A percentile compares a stretch with the other conserved stretches of the same genome.
phyloP scores from a whole-genome alignment of 2,113 vertebrate species.

The Pedetes capensis region DNA sequence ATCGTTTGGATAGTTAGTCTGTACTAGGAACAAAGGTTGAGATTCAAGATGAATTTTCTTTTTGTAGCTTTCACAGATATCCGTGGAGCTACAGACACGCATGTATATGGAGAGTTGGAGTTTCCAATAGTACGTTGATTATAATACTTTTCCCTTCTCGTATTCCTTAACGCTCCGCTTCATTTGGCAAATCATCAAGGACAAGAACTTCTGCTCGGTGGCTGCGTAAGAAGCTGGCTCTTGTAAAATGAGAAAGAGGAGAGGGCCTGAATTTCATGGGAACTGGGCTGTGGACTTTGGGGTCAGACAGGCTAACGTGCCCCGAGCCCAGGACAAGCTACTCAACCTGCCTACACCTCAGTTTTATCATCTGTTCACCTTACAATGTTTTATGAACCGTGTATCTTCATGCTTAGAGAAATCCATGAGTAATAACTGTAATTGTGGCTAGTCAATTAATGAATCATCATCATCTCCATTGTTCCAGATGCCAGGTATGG shows the following conservation, averaged over 20 bases:
- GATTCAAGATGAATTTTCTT: neutral
- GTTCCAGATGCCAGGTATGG: neutral
- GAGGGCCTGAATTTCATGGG: neutral
- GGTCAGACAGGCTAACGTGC: neutral
- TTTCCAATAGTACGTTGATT: neutral
- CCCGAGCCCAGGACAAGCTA: neutral
- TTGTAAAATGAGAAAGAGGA: neutral
- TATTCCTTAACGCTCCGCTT: neutral
- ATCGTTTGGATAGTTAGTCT: conserved; percentile 22
- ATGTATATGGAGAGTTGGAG: neutral
- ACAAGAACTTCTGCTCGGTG: neutral
- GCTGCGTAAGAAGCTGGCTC: neutral
- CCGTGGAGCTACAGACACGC: neutral
- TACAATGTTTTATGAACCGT: neutral
- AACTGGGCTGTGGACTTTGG: neutral
- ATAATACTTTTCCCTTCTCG: neutral
- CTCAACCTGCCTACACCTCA: neutral
- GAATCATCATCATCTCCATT: neutral
- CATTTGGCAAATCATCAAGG: neutral
- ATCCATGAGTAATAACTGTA: neutral
- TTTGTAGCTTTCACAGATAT: conserved; percentile 4
- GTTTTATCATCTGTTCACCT: neutral
- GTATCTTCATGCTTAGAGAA: neutral
- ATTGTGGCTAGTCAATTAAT: neutral
- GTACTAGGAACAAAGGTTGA: neutral